Conservation (phyloP, 2,888 invertebrate genomes). For the Trissonchulus latispiculum region DNA sequence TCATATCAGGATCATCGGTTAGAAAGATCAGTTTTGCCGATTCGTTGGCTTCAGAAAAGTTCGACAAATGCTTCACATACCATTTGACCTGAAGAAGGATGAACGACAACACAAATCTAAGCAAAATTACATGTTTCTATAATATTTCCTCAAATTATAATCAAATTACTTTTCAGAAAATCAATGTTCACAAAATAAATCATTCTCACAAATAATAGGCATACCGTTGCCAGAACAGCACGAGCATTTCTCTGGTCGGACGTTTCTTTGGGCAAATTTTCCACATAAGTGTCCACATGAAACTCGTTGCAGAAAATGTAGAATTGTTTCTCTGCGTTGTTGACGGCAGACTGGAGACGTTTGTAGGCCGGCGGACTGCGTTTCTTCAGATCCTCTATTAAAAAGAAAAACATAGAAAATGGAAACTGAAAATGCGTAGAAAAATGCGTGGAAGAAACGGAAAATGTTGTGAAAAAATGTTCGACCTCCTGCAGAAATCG, state of each 20-base stretch:
- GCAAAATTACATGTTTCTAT: too few species aligned
- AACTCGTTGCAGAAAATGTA: constrained; percentile 93
- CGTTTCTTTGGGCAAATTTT: constrained; percentile 63
- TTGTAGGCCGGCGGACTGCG: constrained; percentile 78
- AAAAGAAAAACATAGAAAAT: too few species aligned
- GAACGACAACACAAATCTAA: too few species aligned
- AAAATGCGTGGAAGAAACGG: too few species aligned
- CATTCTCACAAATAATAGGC: constrained; percentile 48
- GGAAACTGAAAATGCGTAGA: too few species aligned
- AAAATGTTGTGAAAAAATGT: constrained; percentile 84
- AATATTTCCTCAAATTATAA: too few species aligned
- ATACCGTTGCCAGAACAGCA: constrained; percentile 67
- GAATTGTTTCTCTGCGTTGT: constrained; percentile 66
- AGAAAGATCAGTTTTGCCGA: too few species aligned
- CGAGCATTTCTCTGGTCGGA: constrained; percentile 82
- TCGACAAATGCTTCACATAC: too few species aligned
- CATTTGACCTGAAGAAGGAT: too few species aligned
- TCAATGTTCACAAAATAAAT: constrained; percentile 47
- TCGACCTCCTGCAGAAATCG: constrained; percentile 91
- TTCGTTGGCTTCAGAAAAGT: too few species aligned
- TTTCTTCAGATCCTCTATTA: constrained; percentile 57
- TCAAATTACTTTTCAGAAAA: too few species aligned
- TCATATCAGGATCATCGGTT: too few species aligned
- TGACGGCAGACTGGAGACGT: constrained; percentile 68
- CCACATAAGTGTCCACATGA: constrained; percentile 82